Evolutionary conservation across 2,888 invertebrate genomes (phyloP), one percentile per base, ranked within the genome.

Genomic region (Melangyna quadrimaculata): DNA sequence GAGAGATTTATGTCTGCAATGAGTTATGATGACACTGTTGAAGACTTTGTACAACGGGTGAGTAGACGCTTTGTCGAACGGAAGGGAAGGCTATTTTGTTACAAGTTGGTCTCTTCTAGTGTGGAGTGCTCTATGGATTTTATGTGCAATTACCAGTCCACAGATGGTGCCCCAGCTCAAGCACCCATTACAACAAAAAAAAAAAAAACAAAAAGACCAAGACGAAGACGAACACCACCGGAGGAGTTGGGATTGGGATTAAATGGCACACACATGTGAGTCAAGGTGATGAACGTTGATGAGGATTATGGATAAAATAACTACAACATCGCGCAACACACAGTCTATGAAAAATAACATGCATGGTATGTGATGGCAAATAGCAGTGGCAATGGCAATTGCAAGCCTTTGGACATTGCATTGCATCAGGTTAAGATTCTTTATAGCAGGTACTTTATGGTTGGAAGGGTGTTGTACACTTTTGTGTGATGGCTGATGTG

Each of bases 201-300:
- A 37, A 71, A 71, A 61, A 8, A 67, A 57, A 43, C 43, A 51
- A 48, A 72, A 61, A 37, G 53, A 53, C n/a, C n/a, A n/a, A n/a
- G n/a, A n/a, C n/a, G 22, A 24, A 57, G 12, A 37, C 67, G 10
- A 37, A 37, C 14, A 9, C 61, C 72, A 40, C 48, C 45, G 14
- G 45, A 55, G n/a, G 45, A 29, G 57, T 55, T n/a, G 24, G 51
- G 48, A 67, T 55, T n/a, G 24, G 51, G 48, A 67, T 67, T 67
- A 67, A 67, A 67, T 63, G 24, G 70, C 17, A 55, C 57, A 45
- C 74, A 75, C 71, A 79, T 79, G 65, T 79, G 79, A 79, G 79
- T 84, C 84, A 72, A 84, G 72, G 75, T 79, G 84, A 79, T 79
- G 84, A 72, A 79, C 84, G 69, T 55, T 79, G 83, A 78, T 84